Base-by-base conservation (phyloP, 1,140 invertebrate species). In the Heterodera carotae region DNA sequence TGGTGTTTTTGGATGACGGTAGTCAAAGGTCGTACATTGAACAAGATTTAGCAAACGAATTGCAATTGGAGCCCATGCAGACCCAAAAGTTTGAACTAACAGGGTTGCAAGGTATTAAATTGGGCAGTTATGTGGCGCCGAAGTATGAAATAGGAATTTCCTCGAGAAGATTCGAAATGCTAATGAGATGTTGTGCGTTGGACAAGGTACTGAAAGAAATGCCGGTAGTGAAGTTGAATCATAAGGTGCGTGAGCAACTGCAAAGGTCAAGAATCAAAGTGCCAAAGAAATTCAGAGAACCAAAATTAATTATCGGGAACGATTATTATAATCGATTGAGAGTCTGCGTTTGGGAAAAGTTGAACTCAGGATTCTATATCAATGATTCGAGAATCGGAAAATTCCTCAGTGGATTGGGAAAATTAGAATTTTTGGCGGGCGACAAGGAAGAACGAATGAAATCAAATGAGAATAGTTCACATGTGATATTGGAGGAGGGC, bases 281-380 rank as follows among this genome's bases (percentile, higher is more conserved):
- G 12, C 39, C 39, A 43, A 12, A 43, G 39, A 12, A 8, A 12
- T 43, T 8, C 12, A 12, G 39, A 1, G 72, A 64, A 1, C 33
- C 67, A 43, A 33, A 71, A 39, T 76, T 72, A 18, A 67, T 62
- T 18, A 80, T 36, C 18, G 76, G 70, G 31, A 76, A 67, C 10
- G 53, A 77, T 75, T 75, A 80, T 76, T 76, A 76, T 71, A 76
- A 43, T 76, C 39, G 27, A 22, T 29, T 69, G 29, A 62, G 62
- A 18, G 8, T 68, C 6, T n/a, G 6, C n/a, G 33, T 39, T 27
- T 34, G 22, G 10, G 18, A 68, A 27, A 22, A 68, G 27, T 27
- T 68, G 6, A 18, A 33, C 0, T 68, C 66, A 7, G 66, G 66
- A 22, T 2, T 68, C 4, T 68, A 39, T 33, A 33, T 68, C 39